Percentiles rank a stretch among this genome's conserved stretches.
phyloP scores from a whole-genome alignment of 2,797 vertebrate genomes.

The Acanthornis magna region DNA sequence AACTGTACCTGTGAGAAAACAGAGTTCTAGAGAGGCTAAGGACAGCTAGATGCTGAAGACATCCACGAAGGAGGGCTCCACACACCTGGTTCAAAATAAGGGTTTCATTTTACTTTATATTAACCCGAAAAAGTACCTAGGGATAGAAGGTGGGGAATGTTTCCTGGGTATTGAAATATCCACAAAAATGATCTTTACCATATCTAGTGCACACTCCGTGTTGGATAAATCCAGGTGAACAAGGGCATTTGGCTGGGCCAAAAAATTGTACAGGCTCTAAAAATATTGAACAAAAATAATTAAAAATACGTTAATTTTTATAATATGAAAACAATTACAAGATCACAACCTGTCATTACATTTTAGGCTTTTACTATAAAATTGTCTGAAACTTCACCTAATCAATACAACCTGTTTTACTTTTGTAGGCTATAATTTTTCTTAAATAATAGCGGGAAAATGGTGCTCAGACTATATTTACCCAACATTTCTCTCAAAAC shows the following conservation, averaged over 20 bases:
- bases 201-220: slow-evolving; percentile 92
- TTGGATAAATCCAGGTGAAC: slow-evolving; percentile 91
- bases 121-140: not conserved
- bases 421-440: not conserved
- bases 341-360: not conserved
- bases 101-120: not conserved
- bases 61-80: slow-evolving; percentile 90
- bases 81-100: slow-evolving; percentile 82
- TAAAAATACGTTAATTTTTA: not conserved
- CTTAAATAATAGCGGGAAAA: not conserved
- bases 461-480: not conserved
- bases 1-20: slow-evolving; percentile 89
- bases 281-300: slow-evolving; percentile 14
- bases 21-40: slow-evolving; percentile 91
- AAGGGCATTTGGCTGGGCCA: slow-evolving; percentile 91
- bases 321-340: not conserved
- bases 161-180: not conserved
- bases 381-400: not conserved
- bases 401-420: not conserved
- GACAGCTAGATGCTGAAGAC: slow-evolving; percentile 86
- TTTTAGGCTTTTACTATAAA: not conserved
- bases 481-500: not conserved
- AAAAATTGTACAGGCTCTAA: slow-evolving; percentile 91
- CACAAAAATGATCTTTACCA: slow-evolving; percentile 75
- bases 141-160: not conserved